A percentile compares a stretch with the other conserved stretches of the same genome.
Evolutionary conservation across 2,888 invertebrate species (phyloP).

Genomic region (Drosophila differens): DNA sequence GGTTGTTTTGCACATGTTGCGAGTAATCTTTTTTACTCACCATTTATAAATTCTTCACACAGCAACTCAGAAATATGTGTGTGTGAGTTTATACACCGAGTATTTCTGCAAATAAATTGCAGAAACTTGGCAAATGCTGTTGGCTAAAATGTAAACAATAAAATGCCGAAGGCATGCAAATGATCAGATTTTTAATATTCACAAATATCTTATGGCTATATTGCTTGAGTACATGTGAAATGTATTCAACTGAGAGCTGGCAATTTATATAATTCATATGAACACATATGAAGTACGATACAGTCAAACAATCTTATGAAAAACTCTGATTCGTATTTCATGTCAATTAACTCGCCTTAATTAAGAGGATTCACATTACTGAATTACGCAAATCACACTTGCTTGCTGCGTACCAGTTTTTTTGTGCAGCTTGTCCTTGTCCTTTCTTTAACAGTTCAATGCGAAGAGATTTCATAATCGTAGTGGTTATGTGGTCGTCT

Average conservation of each 20-base stretch:
- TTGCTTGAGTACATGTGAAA: conserved; percentile 1
- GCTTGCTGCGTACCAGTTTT: conserved; percentile 1
- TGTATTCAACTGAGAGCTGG: neutral
- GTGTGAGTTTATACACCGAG: neutral
- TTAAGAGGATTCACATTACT: conserved; percentile 24
- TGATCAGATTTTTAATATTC: conserved; percentile 27
- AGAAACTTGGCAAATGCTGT: conserved; percentile 28
- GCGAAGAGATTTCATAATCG: conserved; percentile 27
- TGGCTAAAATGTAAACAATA: conserved; percentile 20
- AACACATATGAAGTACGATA: neutral
- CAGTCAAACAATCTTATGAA: neutral
- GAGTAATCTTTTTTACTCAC: conserved; percentile 22
- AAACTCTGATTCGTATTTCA: conserved; percentile 7
- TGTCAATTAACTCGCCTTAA: conserved; percentile 24
- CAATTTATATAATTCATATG: neutral
- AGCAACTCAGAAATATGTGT: neutral
- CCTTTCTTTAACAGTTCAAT: conserved; percentile 16
- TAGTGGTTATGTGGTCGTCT: conserved; percentile 24
- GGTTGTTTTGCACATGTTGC: conserved; percentile 15
- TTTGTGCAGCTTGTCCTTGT: conserved; percentile 6
- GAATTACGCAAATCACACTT: conserved; percentile 31
- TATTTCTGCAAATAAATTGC: conserved; percentile 6
- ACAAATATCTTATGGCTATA: neutral
- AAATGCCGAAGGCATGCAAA: conserved; percentile 26
- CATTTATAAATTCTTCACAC: conserved; percentile 23